Evolutionary conservation across 2,888 invertebrate genomes (phyloP), one percentile per base, ranked within the genome.

Genomic region (Sminthurinus aureus): DNA sequence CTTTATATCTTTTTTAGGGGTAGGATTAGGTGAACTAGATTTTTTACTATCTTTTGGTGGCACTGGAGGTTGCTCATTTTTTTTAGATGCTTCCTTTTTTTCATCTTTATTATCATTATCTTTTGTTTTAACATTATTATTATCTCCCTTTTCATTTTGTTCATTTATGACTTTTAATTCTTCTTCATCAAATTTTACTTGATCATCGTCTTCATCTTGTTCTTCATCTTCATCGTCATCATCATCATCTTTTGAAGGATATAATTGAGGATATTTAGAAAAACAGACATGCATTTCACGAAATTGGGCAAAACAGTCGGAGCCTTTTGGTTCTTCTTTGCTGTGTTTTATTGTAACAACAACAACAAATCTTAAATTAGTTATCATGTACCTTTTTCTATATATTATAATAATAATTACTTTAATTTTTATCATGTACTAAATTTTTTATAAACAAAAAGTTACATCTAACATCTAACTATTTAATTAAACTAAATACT

Each of bases 261-360:
- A 98, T 50, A 98, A 92, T 38, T 94, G 93, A 8, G 98, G 98
- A 91, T 94, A 98, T 87, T 94, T 92, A 73, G 94, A 91, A 95
- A 98, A 97, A 90, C 98, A 98, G 52, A 93, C 93, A 90, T 96
- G 96, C 97, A 98, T 98, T 80, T 93, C 93, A 90, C 94, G 94
- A 91, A 98, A 98, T 88, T 94, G 93, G 86, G 97, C 96, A 89
- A 95, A 95, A 91, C 98, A 98, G 89, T 98, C 97, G 76, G 95
- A 95, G 71, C 98, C 98, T 91, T 98, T 98, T 0, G 96, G 96
- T 3, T 98, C 97, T 3, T 94, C 94, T 84, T 93, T 93, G 87
- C 90, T 90, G 84, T 38, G 1, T 38, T 67, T 66, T 66, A 69
- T 38, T 66, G 26, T 11, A 15, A 51, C 0, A 69, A 79, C 79